A percentile compares a stretch with the other conserved stretches of the same genome.
These are phyloP conservation scores for Halcyon smyrnensis DNA, from an alignment of 2,797 vertebrate genomes.

Conservation along the genomic window DNA sequence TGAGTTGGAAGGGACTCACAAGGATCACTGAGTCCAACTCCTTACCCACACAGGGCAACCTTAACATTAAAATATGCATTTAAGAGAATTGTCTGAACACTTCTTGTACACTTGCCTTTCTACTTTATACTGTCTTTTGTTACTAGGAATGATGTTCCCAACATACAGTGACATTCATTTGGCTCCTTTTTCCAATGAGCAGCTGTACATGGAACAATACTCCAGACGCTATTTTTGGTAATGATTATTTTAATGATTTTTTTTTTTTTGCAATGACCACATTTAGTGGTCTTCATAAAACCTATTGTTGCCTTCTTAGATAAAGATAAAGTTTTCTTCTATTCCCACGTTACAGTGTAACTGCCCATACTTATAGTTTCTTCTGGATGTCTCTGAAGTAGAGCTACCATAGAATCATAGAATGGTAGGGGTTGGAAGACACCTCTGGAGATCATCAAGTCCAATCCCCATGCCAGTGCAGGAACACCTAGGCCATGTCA, in stretches of 20 bases:
- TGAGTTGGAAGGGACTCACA: not conserved
- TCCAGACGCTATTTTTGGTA: conserved; percentile 84
- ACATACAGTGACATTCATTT: conserved; percentile 82
- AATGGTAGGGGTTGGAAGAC: no score
- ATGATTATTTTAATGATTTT: conserved; percentile 3
- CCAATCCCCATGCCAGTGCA: no score
- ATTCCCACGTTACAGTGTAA: not conserved
- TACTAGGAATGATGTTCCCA: conserved; percentile 85
- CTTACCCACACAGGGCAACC: not conserved
- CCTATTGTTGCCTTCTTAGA: not conserved
- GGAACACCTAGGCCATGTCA: no score
- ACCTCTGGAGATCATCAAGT: no score
- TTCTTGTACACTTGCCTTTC: not conserved
- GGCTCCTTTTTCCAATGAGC: conserved; percentile 86
- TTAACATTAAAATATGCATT: not conserved
- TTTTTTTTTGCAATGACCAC: not conserved
- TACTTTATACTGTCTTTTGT: conserved; percentile 41
- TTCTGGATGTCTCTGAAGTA: not conserved
- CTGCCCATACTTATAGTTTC: not conserved
- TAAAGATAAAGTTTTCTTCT: not conserved
- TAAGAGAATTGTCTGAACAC: not conserved
- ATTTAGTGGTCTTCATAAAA: not conserved
- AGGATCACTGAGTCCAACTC: not conserved
- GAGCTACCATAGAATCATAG: not conserved
- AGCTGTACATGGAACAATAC: conserved; percentile 84